Conservation (phyloP, 2,113 vertebrate species). For the Corydoras maculifer region DNA sequence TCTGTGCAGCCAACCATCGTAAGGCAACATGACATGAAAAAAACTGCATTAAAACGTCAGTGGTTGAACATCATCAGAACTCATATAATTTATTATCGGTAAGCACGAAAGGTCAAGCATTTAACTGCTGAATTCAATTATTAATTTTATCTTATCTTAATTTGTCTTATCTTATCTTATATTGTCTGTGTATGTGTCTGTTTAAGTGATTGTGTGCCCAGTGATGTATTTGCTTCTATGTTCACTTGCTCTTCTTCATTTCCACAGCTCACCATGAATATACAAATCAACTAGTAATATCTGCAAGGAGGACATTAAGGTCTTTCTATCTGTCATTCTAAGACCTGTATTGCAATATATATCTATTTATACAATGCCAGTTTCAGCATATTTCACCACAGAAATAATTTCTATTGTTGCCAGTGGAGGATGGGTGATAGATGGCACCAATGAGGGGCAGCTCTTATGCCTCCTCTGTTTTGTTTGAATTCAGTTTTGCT, state of each 20-base stretch:
- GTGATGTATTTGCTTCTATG: no score
- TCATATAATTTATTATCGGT: no score
- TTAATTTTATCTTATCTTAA: no score
- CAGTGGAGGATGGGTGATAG: constrained; percentile 36
- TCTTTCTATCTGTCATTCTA: constrained; percentile 34
- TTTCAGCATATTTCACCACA: constrained; percentile 30
- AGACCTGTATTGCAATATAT: constrained; percentile 24
- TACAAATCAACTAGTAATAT: constrained; percentile 29
- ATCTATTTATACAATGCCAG: constrained; percentile 40
- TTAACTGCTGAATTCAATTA: no score
- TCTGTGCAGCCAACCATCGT: no score
- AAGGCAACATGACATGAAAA: no score
- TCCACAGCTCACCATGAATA: constrained; percentile 1
- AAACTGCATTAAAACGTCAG: no score
- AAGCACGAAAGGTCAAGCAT: no score
- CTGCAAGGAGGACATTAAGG: constrained; percentile 31
- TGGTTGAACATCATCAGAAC: no score
- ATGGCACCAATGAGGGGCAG: constrained; percentile 41
- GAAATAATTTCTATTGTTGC: constrained; percentile 44
- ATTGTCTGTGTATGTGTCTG: no score
- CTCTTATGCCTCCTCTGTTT: constrained; percentile 47
- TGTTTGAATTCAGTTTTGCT: constrained; percentile 50
- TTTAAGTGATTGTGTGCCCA: no score
- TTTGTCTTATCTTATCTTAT: no score
- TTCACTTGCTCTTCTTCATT: background rate